Percentiles rank a stretch among this genome's conserved stretches.
These are phyloP conservation scores for Coendou prehensilis DNA, from an alignment of 2,797 vertebrate genomes.

Conservation along the genomic window DNA sequence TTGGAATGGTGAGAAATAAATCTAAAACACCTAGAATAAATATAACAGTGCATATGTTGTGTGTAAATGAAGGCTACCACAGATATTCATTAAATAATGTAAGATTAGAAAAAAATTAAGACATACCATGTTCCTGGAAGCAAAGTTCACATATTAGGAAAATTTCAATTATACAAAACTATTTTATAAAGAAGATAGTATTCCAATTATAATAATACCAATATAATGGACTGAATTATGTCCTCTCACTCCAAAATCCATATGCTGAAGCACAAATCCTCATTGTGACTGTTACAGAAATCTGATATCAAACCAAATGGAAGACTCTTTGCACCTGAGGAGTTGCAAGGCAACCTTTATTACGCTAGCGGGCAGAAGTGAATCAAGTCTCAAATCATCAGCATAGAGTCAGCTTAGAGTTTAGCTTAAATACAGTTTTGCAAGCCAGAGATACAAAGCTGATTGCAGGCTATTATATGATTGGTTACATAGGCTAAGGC, in stretches of 20 bases:
- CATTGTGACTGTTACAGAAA: too few species aligned
- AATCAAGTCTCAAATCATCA: too few species aligned
- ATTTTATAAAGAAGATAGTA: not conserved
- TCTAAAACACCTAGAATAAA: not conserved
- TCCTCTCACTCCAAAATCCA: not conserved
- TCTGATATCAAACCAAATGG: too few species aligned
- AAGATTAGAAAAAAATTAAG: conserved; percentile 31
- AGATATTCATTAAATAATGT: conserved; percentile 31
- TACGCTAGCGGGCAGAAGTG: too few species aligned
- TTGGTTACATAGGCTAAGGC: too few species aligned
- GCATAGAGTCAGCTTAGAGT: too few species aligned
- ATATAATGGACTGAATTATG: too few species aligned
- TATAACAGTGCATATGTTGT: not conserved
- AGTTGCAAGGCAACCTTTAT: too few species aligned
- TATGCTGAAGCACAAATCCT: not conserved
- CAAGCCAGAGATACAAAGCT: too few species aligned
- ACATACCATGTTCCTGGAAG: not conserved
- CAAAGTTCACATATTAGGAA: not conserved
- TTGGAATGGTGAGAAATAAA: conserved; percentile 1
- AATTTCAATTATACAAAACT: not conserved
- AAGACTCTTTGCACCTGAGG: too few species aligned
- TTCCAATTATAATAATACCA: not conserved
- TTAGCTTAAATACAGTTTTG: too few species aligned
- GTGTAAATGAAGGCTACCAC: not conserved
- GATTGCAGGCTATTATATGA: too few species aligned